Percentiles rank a stretch among this genome's conserved stretches.
Evolutionary conservation across 2,797 vertebrate species (phyloP).

Genomic region (Oreonectes daqikongensis): DNA sequence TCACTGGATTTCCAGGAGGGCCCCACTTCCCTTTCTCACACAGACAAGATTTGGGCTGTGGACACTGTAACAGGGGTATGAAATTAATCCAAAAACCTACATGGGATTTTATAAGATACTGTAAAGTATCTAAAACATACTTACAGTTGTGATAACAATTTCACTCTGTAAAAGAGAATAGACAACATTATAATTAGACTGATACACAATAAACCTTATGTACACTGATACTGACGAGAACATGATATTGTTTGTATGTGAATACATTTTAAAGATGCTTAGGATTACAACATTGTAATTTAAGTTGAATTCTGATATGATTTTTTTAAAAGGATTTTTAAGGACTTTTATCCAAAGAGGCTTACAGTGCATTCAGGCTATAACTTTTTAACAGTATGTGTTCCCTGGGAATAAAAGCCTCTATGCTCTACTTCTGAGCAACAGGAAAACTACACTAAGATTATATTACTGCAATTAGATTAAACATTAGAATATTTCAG

Average conservation of each 20-base stretch:
- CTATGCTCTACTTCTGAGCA: no score
- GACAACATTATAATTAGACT: background rate
- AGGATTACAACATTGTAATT: background rate
- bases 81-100: no score
- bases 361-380: no score
- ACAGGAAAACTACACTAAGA: no score
- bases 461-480: background rate
- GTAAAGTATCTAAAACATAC: conserved; percentile 44
- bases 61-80: conserved; percentile 68
- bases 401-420: no score
- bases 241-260: background rate
- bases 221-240: background rate
- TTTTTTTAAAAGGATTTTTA: no score
- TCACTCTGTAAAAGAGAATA: conserved; percentile 63
- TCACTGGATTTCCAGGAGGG: conserved; percentile 66
- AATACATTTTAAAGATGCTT: background rate
- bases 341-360: no score
- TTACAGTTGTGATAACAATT: conserved; percentile 67
- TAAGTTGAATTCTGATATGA: no score
- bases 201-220: background rate
- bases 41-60: conserved; percentile 68
- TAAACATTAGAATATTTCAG: background rate
- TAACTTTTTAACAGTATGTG: no score
- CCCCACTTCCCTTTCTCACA: conserved; percentile 74
- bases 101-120: background rate